Evolutionary conservation across 2,113 vertebrate genomes (phyloP).

Genomic region (Megaleporinus macrocephalus): DNA sequence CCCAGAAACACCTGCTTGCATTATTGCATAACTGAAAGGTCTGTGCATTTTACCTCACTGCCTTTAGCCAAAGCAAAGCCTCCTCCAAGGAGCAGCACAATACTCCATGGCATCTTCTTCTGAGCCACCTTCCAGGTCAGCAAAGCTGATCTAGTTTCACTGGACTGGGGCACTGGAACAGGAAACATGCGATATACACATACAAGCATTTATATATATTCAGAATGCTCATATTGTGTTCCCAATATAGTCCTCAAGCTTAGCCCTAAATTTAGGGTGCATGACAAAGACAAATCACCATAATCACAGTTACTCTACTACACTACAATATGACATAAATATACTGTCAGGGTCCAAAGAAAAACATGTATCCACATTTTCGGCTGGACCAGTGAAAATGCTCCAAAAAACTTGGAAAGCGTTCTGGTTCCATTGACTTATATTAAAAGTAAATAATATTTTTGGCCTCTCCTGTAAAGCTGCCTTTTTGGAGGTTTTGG

Average conservation of each 20-base stretch:
- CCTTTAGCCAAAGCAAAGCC: slow-evolving; percentile 95
- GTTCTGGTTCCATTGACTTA: too few relatives aligned
- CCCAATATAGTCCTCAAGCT: neutral
- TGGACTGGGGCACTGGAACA: slow-evolving; percentile 58
- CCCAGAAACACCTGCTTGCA: too few relatives aligned
- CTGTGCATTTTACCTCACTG: slow-evolving; percentile 79
- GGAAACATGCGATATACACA: neutral
- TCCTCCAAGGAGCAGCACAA: slow-evolving; percentile 92
- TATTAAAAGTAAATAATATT: too few relatives aligned
- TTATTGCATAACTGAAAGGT: neutral
- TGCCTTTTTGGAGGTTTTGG: too few relatives aligned
- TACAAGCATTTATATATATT: neutral
- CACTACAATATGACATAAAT: too few relatives aligned
- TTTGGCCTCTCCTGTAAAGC: too few relatives aligned
- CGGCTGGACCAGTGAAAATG: too few relatives aligned
- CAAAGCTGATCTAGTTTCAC: slow-evolving; percentile 69
- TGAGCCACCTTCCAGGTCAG: slow-evolving; percentile 91
- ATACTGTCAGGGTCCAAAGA: too few relatives aligned
- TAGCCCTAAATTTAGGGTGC: neutral
- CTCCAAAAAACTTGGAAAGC: too few relatives aligned
- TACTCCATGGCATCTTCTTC: slow-evolving; percentile 91
- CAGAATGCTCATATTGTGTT: neutral
- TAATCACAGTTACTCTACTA: neutral
- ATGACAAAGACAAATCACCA: neutral
- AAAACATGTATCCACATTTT: too few relatives aligned